A percentile compares a stretch with the other conserved stretches of the same genome.
Conservation (phyloP, 2,113 vertebrate genomes). For the Alosa alosa region DNA sequence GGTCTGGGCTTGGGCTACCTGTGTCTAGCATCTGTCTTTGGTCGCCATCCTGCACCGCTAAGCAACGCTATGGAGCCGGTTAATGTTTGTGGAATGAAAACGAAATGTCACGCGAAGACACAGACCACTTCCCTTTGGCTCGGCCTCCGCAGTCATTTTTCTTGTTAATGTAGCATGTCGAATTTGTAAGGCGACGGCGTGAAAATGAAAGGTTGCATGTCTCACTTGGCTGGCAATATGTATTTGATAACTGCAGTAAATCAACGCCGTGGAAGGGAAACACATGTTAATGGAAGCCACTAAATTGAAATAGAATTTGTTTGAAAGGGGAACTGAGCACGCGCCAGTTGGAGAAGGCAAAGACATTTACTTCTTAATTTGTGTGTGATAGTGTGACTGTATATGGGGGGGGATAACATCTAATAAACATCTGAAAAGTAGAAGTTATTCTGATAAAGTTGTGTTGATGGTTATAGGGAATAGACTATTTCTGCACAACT, state of each 20-base stretch:
- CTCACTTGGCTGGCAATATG: constrained; percentile 80
- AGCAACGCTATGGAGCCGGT: constrained; percentile 28
- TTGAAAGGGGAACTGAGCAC: constrained; percentile 36
- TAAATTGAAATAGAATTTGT: constrained; percentile 64
- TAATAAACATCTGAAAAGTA: constrained; percentile 11
- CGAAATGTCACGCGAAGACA: constrained; percentile 54
- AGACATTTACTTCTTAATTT: constrained; percentile 27
- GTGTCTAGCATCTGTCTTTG: constrained; percentile 29
- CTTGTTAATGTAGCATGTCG: constrained; percentile 77
- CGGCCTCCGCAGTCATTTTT: constrained; percentile 68
- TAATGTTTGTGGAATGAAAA: constrained; percentile 58
- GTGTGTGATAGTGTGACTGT: not conserved
- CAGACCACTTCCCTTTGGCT: constrained; percentile 61
- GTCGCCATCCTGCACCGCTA: constrained; percentile 30
- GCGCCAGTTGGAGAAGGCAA: not conserved
- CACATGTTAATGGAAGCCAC: constrained; percentile 71
- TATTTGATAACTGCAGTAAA: constrained; percentile 81
- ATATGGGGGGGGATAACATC: not conserved
- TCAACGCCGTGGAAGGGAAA: constrained; percentile 65
- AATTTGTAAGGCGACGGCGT: constrained; percentile 72
- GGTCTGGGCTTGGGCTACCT: constrained; percentile 20
- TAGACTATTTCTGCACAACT: not conserved
- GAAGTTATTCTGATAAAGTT: constrained; percentile 42
- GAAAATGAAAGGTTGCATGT: constrained; percentile 80
- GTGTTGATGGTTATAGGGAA: not conserved